These are phyloP conservation scores for Mamestra brassicae DNA, from an alignment of 2,888 invertebrate genomes.

Conservation along the genomic window DNA sequence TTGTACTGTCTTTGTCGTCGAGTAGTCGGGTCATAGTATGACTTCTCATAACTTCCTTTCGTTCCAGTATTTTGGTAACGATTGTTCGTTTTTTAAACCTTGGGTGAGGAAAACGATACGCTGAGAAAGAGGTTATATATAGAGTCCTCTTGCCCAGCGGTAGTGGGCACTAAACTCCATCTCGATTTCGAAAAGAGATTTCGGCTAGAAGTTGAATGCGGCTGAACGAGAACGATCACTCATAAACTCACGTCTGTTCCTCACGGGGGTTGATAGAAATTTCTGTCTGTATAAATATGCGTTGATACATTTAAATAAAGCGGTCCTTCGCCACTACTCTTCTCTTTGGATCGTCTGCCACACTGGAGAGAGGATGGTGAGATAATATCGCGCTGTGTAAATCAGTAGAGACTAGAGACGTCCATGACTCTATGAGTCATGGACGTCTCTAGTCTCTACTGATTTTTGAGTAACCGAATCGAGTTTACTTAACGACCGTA, in stretches of 20 bases:
- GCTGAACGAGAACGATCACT: too few species aligned
- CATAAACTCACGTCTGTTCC: too few species aligned
- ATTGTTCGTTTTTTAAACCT: too few species aligned
- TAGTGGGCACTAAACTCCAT: too few species aligned
- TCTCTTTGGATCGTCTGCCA: slow-evolving; percentile 15
- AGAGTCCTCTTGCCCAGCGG: neutral
- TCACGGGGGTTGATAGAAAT: too few species aligned
- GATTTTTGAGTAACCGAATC: slow-evolving; percentile 50
- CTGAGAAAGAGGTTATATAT: neutral
- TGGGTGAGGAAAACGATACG: neutral
- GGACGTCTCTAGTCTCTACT: too few species aligned
- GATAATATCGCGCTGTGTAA: slow-evolving; percentile 46
- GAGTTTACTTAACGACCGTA: slow-evolving; percentile 32
- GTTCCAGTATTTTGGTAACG: too few species aligned
- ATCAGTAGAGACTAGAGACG: slow-evolving; percentile 29
- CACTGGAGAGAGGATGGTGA: slow-evolving; percentile 45
- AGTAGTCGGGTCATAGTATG: neutral
- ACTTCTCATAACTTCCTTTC: neutral
- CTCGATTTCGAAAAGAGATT: too few species aligned
- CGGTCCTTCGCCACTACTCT: slow-evolving; percentile 28
- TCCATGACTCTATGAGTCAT: too few species aligned
- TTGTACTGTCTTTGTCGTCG: neutral
- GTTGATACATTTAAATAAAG: neutral
- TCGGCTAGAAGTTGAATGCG: too few species aligned
- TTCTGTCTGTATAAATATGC: neutral